phyloP scores from a whole-genome alignment of 2,888 invertebrate genomes.

The Busseola fusca region DNA sequence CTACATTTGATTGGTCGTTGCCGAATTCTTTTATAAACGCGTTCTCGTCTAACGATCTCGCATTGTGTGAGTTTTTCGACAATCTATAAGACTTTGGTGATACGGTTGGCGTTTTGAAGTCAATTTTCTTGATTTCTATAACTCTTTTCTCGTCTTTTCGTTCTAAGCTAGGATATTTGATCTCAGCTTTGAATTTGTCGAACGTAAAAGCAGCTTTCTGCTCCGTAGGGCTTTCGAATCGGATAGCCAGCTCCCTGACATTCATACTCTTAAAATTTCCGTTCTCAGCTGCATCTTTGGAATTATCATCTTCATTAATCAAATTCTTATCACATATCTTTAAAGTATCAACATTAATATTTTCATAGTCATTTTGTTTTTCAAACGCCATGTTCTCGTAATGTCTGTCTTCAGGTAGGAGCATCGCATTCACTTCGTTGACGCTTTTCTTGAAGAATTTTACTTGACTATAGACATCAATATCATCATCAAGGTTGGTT shows the following conservation, averaged over 20 bases:
- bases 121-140: slow-evolving; percentile 71
- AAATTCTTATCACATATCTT: slow-evolving; percentile 79
- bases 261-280: slow-evolving; percentile 85
- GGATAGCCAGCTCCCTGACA: slow-evolving; percentile 90
- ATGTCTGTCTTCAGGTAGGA: slow-evolving; percentile 71
- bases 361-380: slow-evolving; percentile 78
- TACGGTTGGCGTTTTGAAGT: slow-evolving; percentile 47
- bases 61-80: slow-evolving; percentile 90
- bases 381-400: slow-evolving; percentile 80
- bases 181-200: slow-evolving; percentile 84
- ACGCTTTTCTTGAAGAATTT: slow-evolving; percentile 93
- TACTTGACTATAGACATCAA: slow-evolving; percentile 92
- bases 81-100: slow-evolving; percentile 89
- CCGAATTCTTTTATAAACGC: slow-evolving; percentile 92
- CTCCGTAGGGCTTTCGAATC: slow-evolving; percentile 91
- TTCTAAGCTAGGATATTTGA: slow-evolving; percentile 80
- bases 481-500: slow-evolving; percentile 73
- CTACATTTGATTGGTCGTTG: slow-evolving; percentile 68
- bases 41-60: slow-evolving; percentile 92
- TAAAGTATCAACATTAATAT: slow-evolving; percentile 78
- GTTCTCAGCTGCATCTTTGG: slow-evolving; percentile 65
- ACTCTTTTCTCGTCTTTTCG: slow-evolving; percentile 71
- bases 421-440: slow-evolving; percentile 92
- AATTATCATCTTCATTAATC: slow-evolving; percentile 67
- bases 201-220: slow-evolving; percentile 89